Evolutionary conservation across 2,888 invertebrate species (phyloP), one percentile per base, ranked within the genome.

Genomic region (Thymelicus lineola): DNA sequence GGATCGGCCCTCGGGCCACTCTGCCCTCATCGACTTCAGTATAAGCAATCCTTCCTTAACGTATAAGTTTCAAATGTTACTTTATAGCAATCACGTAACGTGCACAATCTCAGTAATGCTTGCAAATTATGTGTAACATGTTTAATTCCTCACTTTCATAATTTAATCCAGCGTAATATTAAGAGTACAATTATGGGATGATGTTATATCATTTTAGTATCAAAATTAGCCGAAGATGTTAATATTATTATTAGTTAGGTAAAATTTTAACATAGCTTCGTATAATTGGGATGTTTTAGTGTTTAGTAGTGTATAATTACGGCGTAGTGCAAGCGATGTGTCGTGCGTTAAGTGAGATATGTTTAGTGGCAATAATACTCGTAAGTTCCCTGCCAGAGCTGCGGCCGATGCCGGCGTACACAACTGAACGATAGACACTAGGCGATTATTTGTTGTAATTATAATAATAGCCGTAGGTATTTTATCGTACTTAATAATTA

Each of bases 191-290:
- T 28, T 93, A 91, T 91, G 90, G 91, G 83, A 93, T 91, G 92
- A 90, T 93, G 89, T 90, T 89, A 92, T 93, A 93, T 94, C 94
- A 93, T 89, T 91, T 90, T 93, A 94, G 94, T 93, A 94, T 94
- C 94, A 94, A 94, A 94, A 91, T 94, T 94, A 94, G 91, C 94
- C 94, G 93, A 94, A 94, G 93, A 94, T 91, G 92, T 92, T 93
- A 93, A 92, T 92, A 91, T 90, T 87, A 87, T 87, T 90, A 91
- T 92, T 94, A 94, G 91, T 90, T 94, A 94, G 91, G 89, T 89
- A 86, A 93, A 91, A 90, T 90, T 91, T 94, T 90, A 92, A 92
- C 86, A 90, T 94, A 94, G 94, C 93, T 94, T 93, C 88, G 90
- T 93, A 92, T 92, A 90, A 93, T 93, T 93, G 94, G 94, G 90